Base-by-base conservation (phyloP, 2,797 vertebrate genomes). In the Psittacula derbiana region DNA sequence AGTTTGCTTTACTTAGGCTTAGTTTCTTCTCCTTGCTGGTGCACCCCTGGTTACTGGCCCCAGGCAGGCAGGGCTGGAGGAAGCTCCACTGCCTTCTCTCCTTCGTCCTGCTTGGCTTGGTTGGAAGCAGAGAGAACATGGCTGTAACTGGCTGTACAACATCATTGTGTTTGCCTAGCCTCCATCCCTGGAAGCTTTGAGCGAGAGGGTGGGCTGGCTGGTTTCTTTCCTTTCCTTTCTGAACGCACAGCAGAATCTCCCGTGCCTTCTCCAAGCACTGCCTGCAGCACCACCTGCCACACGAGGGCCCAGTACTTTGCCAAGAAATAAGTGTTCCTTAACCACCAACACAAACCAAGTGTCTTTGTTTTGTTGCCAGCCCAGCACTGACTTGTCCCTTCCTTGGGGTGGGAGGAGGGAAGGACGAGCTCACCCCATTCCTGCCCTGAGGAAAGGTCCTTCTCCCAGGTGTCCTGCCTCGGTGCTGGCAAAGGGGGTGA, bases 241-340 rank as follows among this genome's bases (percentile, higher is more conserved):
- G 90, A 96, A 95, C 80, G 87, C 97, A 92, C 95, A 90, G 93
- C 49, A 88, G 95, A 69, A 76, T 95, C 87, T 94, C 96, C 94
- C 78, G 97, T 97, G 97, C 97, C 98, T 97, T 98, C 85, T 93
- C 93, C 65, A 12, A 96, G 96, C 97, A 96, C 96, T 98, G 97
- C 97, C 97, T 95, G 94, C 84, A 96, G 96, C 92, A 91, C 94
- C 76, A 28, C 92, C 96, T 88, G 93, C 96, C 94, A 96, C 79
- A 27, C 65, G 21, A 72, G 95, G 95, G 94, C 55, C 90, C 86
- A 90, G 72, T 80, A 67, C 95, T 86, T 96, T 36, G 87, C 97
- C 87, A 69, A 95, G 91, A 96, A 88, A 88, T 66, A 97, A 97
- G 96, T 97, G 97, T 97, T 96, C 97, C 97, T 97, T 97, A 95